Evolutionary conservation across 2,113 vertebrate species (phyloP), one percentile per base, ranked within the genome.

Genomic region (Mellivora capensis): DNA sequence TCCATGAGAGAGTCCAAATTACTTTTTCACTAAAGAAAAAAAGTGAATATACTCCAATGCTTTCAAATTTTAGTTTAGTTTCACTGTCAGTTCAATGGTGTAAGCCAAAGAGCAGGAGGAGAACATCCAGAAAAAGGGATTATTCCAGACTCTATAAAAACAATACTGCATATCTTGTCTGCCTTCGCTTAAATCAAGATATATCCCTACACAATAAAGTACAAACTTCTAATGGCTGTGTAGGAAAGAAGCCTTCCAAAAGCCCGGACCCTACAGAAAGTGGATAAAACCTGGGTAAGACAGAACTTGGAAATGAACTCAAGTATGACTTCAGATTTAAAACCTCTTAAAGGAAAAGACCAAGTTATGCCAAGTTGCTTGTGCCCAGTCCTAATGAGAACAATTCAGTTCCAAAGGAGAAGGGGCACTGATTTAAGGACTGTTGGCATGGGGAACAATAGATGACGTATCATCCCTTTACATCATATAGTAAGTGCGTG

Each of bases 401-500:
- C 27, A 49, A 96, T 84, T 92, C 49, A 37, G 62, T 96, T 96
- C 20, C 3, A 15, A 93, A 94, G 94, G 81, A 95, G 54, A 93
- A 72, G 62, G 85, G 74, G 61, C 31, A 34, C 83, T 83, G 64
- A 97, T 77, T 69, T 49, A 91, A 96, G 91, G 90, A 84, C 54
- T 85, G 83, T 69, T 87, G 44, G 94, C 0, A 7, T 25, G 47
- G 42, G 27, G 92, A 96, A 91, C 95, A 97, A 76, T 29, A 88
- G 91, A 72, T 98, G 42, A 90, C 44, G 3, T 84, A 86, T 95
- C 83, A 62, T 95, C 84, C 92, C 77, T 94, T 94, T 91, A 67
- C 81, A 47, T 42, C 92, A 92, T 25, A 0, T 93, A 87, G 87
- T 67, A 96, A 95, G 80, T 71, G 2, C 1, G 6, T 82, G 96